phyloP scores from a whole-genome alignment of 2,797 vertebrate species.

The Chelon auratus region DNA sequence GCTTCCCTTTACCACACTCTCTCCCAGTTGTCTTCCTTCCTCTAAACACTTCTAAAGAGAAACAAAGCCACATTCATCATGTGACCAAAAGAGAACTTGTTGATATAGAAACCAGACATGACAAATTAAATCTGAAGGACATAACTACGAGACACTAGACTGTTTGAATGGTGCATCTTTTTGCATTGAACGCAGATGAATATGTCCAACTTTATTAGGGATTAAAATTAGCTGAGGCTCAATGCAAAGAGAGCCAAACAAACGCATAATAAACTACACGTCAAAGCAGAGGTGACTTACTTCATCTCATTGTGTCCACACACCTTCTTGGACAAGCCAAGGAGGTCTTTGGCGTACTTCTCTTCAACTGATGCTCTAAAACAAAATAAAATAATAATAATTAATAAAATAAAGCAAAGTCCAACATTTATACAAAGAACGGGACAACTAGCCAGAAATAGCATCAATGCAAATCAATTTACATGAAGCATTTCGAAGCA shows the following conservation, averaged over 20 bases:
- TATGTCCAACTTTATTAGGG: too few relatives aligned
- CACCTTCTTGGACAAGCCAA: conserved; percentile 91
- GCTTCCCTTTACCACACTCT: neutral
- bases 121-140: neutral
- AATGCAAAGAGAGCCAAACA: neutral
- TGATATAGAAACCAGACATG: neutral
- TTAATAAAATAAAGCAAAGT: neutral
- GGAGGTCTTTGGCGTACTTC: conserved; percentile 94
- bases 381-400: conserved; percentile 20
- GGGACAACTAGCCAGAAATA: neutral
- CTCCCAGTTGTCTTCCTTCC: conserved; percentile 25
- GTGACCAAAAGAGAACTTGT: conserved; percentile 42
- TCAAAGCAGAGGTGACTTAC: conserved; percentile 80
- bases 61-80: conserved; percentile 3
- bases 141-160: neutral
- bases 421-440: neutral
- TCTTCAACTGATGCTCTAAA: conserved; percentile 93
- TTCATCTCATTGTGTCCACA: conserved; percentile 95
- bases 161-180: neutral
- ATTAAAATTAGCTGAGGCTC: neutral
- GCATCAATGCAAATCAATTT: neutral
- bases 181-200: too few relatives aligned
- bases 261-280: conserved; percentile 3
- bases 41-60: conserved; percentile 27
- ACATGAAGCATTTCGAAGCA: neutral